A percentile compares a stretch with the other conserved stretches of the same genome.
Evolutionary conservation across 2,797 vertebrate species (phyloP).

Genomic region (Poeciliopsis turneri): DNA sequence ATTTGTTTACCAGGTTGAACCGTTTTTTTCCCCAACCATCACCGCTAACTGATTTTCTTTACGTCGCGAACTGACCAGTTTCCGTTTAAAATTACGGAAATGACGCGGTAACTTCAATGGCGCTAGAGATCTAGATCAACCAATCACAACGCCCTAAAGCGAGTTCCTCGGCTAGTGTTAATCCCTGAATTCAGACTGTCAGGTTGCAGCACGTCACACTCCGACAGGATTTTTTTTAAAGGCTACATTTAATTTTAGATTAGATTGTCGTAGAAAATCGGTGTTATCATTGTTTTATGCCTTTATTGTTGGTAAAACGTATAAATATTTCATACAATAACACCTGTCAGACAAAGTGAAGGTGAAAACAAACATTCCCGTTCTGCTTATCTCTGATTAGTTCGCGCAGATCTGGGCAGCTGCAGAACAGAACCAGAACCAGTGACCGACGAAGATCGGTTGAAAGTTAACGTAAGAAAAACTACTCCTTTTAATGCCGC

Average conservation of each 20-base stretch:
- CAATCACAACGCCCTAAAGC: constrained; percentile 30
- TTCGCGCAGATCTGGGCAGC: constrained; percentile 35
- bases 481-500: background rate
- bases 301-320: background rate
- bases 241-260: background rate
- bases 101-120: constrained; percentile 30
- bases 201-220: constrained; percentile 1
- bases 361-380: background rate
- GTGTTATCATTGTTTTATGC: background rate
- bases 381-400: constrained; percentile 23
- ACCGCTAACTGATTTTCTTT: constrained; percentile 58
- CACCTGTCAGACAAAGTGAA: constrained; percentile 1
- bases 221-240: background rate
- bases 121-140: background rate
- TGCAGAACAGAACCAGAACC: background rate
- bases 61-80: constrained; percentile 51
- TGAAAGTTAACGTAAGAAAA: constrained; percentile 49
- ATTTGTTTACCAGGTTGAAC: constrained; percentile 12
- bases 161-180: fast-evolving
- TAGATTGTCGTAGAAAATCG: background rate
- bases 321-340: fast-evolving
- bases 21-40: constrained; percentile 56
- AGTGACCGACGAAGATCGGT: background rate
- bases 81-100: constrained; percentile 54
- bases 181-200: constrained; percentile 2